Percentiles rank a stretch among this genome's conserved stretches.
Conservation (phyloP, 35 echinoderm and acorn worm genomes). For the Apostichopus parvimensis region DNA sequence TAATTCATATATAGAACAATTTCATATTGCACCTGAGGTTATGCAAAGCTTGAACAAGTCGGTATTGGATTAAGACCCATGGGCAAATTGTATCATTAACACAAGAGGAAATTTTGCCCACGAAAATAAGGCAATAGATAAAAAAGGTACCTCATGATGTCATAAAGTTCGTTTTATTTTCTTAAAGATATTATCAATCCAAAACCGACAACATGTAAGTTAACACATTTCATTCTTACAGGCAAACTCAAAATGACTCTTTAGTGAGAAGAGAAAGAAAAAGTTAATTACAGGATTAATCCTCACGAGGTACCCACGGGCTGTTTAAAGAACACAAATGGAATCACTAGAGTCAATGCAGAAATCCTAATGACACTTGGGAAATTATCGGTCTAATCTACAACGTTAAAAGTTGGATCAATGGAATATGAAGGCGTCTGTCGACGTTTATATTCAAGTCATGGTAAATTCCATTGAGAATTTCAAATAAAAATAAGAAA, state of each 20-base stretch:
- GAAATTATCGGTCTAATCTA: conserved; percentile 29
- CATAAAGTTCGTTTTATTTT: not conserved
- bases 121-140: not conserved
- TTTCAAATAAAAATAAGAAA: not conserved
- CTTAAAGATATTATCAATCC: not conserved
- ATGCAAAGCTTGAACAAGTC: conserved; percentile 7
- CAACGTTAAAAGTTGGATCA: not conserved
- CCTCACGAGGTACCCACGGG: conserved; percentile 30
- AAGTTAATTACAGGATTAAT: conserved; percentile 41
- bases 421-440: conserved; percentile 2
- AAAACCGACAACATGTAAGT: not conserved
- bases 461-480: not conserved
- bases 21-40: not conserved
- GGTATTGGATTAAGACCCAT: not conserved
- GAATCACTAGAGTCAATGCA: conserved; percentile 25
- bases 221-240: not conserved
- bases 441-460: not conserved
- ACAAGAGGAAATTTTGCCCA: not conserved
- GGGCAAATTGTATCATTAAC: not conserved
- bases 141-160: not conserved
- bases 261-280: not conserved
- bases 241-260: not conserved
- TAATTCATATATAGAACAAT: conserved; percentile 2
- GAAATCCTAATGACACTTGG: conserved; percentile 27
- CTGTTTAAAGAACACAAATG: conserved; percentile 26